These are phyloP conservation scores for Tetropium fuscum DNA, from an alignment of 2,888 invertebrate genomes.

Conservation along the genomic window DNA sequence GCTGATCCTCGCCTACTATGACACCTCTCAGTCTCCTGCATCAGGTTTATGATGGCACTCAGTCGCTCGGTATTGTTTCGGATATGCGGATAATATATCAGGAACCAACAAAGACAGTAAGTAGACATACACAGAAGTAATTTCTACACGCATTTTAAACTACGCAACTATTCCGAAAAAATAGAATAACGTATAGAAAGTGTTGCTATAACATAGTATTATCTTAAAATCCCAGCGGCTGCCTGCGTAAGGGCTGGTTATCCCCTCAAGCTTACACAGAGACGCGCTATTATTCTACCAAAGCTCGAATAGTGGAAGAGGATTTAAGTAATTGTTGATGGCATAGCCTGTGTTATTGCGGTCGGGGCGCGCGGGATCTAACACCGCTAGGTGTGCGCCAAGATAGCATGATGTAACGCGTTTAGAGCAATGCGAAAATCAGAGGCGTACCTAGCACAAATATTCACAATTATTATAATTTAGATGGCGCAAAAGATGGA, in stretches of 20 bases:
- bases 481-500: too few relatives aligned
- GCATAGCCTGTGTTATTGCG: conserved; percentile 16
- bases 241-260: too few relatives aligned
- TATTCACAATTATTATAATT: too few relatives aligned
- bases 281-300: too few relatives aligned
- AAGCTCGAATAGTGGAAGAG: conserved; percentile 9
- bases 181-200: too few relatives aligned
- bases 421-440: conserved; percentile 1
- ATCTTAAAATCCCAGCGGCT: too few relatives aligned
- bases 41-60: conserved; percentile 51
- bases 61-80: conserved; percentile 30
- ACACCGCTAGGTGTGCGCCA: conserved; percentile 10
- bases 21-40: conserved; percentile 44
- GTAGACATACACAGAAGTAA: not conserved
- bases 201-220: too few relatives aligned
- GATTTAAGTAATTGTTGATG: conserved; percentile 19
- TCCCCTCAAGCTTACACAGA: too few relatives aligned
- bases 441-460: conserved; percentile 16
- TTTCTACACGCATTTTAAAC: too few relatives aligned
- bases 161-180: too few relatives aligned
- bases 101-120: too few relatives aligned
- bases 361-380: conserved; percentile 1
- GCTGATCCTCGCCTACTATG: conserved; percentile 18
- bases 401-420: conserved; percentile 11
- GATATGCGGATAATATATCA: conserved; percentile 40